Percentiles rank a stretch among this genome's conserved stretches.
Evolutionary conservation across 2,797 vertebrate genomes (phyloP).

Genomic region (Hippopotamyrus pictus): DNA sequence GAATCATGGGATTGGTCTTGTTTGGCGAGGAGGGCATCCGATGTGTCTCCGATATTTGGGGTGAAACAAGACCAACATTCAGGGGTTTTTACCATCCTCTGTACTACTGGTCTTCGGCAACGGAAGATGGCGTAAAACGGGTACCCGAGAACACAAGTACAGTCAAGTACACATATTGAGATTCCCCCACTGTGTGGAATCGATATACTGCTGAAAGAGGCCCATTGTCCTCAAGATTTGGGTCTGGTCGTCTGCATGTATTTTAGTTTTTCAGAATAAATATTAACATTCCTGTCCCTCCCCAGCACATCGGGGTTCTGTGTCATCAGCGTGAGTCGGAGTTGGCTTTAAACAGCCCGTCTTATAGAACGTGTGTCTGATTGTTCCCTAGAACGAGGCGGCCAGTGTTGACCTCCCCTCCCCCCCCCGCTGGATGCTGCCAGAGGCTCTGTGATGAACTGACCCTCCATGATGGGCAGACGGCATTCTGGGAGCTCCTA

Average conservation of each 20-base stretch:
- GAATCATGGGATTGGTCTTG: not conserved
- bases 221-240: not conserved
- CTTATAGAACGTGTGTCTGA: conserved; percentile 41
- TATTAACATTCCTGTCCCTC: not conserved
- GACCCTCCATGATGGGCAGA: conserved; percentile 47
- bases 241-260: not conserved
- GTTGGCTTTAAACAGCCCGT: not conserved
- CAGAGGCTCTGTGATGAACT: conserved; percentile 12
- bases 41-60: not conserved
- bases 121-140: not conserved
- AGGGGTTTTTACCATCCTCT: not conserved
- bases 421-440: conserved; percentile 36
- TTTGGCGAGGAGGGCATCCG: not conserved
- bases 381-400: conserved; percentile 37
- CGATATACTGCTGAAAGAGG: not conserved
- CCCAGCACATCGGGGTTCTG: not conserved
- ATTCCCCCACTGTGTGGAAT: not conserved
- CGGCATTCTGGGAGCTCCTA: conserved; percentile 41
- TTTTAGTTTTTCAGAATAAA: not conserved
- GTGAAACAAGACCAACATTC: not conserved
- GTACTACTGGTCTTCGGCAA: not conserved
- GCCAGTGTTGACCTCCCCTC: conserved; percentile 22
- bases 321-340: not conserved
- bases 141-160: not conserved
- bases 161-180: not conserved